These are phyloP conservation scores for Habropoda laboriosa DNA, from an alignment of 1,140 invertebrate genomes.

Conservation along the genomic window DNA sequence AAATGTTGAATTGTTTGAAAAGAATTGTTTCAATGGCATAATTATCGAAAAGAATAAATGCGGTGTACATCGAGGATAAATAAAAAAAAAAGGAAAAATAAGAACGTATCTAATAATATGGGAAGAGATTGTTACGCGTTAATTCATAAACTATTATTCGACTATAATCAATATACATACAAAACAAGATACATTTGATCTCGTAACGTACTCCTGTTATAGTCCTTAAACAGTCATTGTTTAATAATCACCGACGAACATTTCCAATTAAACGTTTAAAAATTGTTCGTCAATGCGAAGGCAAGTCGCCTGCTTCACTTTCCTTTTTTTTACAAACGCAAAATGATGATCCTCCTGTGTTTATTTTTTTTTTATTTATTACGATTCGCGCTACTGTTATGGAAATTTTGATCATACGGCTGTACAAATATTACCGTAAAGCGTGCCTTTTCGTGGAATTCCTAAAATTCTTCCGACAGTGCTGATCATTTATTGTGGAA, in stretches of 20 bases:
- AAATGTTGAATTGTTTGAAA: slow-evolving; percentile 14
- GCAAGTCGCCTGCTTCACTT: neutral
- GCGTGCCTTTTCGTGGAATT: neutral
- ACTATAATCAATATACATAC: slow-evolving; percentile 17
- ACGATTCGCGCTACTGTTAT: neutral
- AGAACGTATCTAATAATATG: neutral
- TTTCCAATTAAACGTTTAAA: neutral
- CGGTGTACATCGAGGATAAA: neutral
- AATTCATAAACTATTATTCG: slow-evolving; percentile 7
- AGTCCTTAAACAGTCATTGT: neutral
- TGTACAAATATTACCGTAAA: slow-evolving; percentile 30
- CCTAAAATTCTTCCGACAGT: neutral
- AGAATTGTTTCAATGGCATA: neutral
- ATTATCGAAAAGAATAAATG: slow-evolving; percentile 8
- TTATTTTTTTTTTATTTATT: neutral
- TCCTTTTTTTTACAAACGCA: neutral
- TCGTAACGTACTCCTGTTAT: neutral
- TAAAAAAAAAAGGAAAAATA: neutral
- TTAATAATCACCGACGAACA: slow-evolving; percentile 16
- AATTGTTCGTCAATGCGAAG: neutral
- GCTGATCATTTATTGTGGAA: neutral
- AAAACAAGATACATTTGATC: slow-evolving; percentile 14
- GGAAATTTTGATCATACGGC: slow-evolving; percentile 38
- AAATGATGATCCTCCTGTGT: neutral
- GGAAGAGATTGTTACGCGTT: slow-evolving; percentile 26